A percentile compares a stretch with the other conserved stretches of the same genome.
Evolutionary conservation across 2,113 vertebrate genomes (phyloP).

Genomic region (Bagarius yarrelli): DNA sequence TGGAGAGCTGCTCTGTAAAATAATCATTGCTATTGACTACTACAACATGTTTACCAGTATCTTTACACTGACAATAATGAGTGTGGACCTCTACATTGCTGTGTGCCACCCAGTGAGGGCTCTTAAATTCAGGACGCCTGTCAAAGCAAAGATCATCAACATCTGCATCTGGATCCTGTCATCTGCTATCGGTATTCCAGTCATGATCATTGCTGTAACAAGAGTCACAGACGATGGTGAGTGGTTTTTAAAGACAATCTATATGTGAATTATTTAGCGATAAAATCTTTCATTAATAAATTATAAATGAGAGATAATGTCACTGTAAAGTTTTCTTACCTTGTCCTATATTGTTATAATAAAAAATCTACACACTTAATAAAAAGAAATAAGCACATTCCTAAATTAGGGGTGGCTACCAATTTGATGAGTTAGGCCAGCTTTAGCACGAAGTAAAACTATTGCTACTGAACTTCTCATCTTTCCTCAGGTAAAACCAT

Average conservation of each 20-base stretch:
- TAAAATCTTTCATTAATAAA: neutral
- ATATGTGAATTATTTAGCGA: neutral
- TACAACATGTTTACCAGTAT: conserved; percentile 99
- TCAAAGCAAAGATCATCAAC: conserved; percentile 94
- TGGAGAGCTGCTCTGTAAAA: conserved; percentile 86
- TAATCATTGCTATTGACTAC: conserved; percentile 91
- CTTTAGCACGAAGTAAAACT: neutral
- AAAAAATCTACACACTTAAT: neutral
- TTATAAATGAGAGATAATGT: too few species aligned
- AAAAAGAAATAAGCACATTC: neutral
- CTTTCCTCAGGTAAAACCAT: conserved; percentile 68
- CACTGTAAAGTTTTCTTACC: too few species aligned
- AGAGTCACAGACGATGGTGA: conserved; percentile 76
- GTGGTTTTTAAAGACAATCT: conserved; percentile 38
- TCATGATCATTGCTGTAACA: conserved; percentile 91
- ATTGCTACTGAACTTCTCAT: neutral
- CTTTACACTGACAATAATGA: conserved; percentile 99
- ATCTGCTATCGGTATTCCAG: conserved; percentile 86
- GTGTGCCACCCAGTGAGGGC: conserved; percentile 93
- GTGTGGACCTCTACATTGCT: conserved; percentile 91
- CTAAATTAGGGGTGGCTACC: neutral
- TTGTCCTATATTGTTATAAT: too few species aligned
- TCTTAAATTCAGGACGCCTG: conserved; percentile 87
- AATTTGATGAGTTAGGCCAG: neutral
- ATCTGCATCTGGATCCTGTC: conserved; percentile 95